Evolutionary conservation across 2,888 invertebrate species (phyloP), one percentile per base, ranked within the genome.

Genomic region (Monopis laevigella): DNA sequence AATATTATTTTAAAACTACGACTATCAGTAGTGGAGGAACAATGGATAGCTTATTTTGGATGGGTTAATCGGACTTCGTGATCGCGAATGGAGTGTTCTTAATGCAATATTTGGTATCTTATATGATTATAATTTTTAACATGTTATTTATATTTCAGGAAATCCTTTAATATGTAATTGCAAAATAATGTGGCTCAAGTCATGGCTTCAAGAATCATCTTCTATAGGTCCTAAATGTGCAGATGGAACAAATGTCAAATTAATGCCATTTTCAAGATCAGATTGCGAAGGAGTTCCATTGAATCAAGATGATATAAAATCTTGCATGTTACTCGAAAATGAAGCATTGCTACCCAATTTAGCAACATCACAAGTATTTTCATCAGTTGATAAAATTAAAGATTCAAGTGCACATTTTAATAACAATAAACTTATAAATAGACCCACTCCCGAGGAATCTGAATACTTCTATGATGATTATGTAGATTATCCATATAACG

Each of bases 381-480:
- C 80, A 39, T 82, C 82, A 39, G 82, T 83, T 81, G 86, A 81
- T 77, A 81, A 81, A 65, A 62, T 82, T 52, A 66, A 75, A 60
- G 68, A 83, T 50, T 75, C 72, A 51, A 64, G 74, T 14, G 59
- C 70, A 14, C 66, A 78, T 45, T 59, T 62, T 1, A 80, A 81
- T 39, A 82, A 83, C 46, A 77, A 81, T 43, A 81, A 71, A 42
- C 39, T 34, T n/a, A 52, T 59, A 34, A 58, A 82, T 48, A 82
- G 85, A 38, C 88, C 90, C 3, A 75, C 84, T 2, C 89, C 89
- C 3, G 87, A 88, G 56, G 90, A 90, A 58, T 88, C 89, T 1
- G 92, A 93, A 56, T 92, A 91, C 54, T 88, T 90, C 52, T 92
- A 92, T 58, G 91, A 92, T 53, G 92, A 92, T 49, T 92, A 91